A percentile compares a stretch with the other conserved stretches of the same genome.
phyloP scores from a whole-genome alignment of 2,888 invertebrate genomes.

The Ichneumon xanthorius region DNA sequence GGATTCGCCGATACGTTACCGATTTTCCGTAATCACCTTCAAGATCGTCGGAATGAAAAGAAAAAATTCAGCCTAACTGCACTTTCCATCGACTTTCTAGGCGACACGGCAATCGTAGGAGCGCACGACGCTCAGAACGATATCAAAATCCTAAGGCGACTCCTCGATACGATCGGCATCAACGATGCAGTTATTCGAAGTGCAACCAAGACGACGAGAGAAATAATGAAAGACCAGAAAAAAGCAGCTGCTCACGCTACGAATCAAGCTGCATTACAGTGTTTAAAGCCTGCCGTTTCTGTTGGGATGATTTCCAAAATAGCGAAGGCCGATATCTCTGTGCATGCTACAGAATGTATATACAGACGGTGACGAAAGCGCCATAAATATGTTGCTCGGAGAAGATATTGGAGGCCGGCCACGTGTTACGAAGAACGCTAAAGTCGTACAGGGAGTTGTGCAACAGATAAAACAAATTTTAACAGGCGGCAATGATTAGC shows the following conservation, averaged over 20 bases:
- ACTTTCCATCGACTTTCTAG: slow-evolving; percentile 39
- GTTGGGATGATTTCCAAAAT: slow-evolving; percentile 49
- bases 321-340: slow-evolving; percentile 33
- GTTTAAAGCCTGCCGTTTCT: slow-evolving; percentile 22
- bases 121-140: slow-evolving; percentile 50
- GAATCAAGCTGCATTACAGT: slow-evolving; percentile 3
- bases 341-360: slow-evolving; percentile 26
- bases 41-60: slow-evolving; percentile 46
- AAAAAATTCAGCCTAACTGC: slow-evolving; percentile 50
- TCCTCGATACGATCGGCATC: slow-evolving; percentile 28
- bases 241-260: not conserved
- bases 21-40: slow-evolving; percentile 47
- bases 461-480: slow-evolving; percentile 18
- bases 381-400: slow-evolving; percentile 39
- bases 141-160: slow-evolving; percentile 30
- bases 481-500: not conserved
- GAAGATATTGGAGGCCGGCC: slow-evolving; percentile 45
- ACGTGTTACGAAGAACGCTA: slow-evolving; percentile 38
- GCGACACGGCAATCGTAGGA: slow-evolving; percentile 26
- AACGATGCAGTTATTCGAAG: slow-evolving; percentile 17
- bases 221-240: slow-evolving; percentile 10
- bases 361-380: slow-evolving; percentile 27
- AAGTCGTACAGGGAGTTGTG: slow-evolving; percentile 35
- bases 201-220: slow-evolving; percentile 11
- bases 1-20: slow-evolving; percentile 49